Percentiles rank a stretch among this genome's conserved stretches.
Conservation (phyloP, 2,797 vertebrate genomes). For the Smutsia temminckii region DNA sequence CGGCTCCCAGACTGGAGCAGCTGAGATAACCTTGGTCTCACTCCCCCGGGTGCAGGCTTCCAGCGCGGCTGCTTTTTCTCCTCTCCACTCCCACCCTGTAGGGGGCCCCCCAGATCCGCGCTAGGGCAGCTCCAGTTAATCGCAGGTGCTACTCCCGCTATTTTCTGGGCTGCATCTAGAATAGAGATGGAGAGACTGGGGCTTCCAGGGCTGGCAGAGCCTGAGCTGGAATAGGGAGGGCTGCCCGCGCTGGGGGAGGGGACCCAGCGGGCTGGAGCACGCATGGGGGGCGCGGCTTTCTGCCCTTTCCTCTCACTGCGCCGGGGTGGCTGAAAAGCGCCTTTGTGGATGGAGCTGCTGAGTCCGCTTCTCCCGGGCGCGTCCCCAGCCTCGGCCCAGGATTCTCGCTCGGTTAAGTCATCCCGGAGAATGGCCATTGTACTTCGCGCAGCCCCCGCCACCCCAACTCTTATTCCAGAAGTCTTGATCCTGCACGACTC, state of each 20-base stretch:
- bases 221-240: conserved; percentile 17
- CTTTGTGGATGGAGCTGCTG: conserved; percentile 86
- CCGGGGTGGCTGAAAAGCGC: conserved; percentile 84
- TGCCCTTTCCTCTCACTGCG: conserved; percentile 81
- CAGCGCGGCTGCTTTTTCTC: conserved; percentile 4
- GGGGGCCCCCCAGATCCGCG: conserved; percentile 53
- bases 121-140: not conserved
- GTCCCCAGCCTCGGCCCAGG: conserved; percentile 80
- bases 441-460: conserved; percentile 78
- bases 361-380: conserved; percentile 82
- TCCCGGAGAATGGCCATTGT: conserved; percentile 88
- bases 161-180: conserved; percentile 37
- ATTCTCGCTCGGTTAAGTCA: conserved; percentile 98
- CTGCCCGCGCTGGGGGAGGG: conserved; percentile 79
- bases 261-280: conserved; percentile 61
- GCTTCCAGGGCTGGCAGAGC: not conserved
- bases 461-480: conserved; percentile 63
- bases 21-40: conserved; percentile 68
- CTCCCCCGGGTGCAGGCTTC: conserved; percentile 61
- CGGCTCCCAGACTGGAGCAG: conserved; percentile 54
- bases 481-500: conserved; percentile 40
- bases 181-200: not conserved
- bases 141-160: conserved; percentile 69
- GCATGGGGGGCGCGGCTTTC: conserved; percentile 75
- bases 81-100: conserved; percentile 65